phyloP scores from a whole-genome alignment of 2,113 vertebrate genomes.

The Carettochelys insculpta region DNA sequence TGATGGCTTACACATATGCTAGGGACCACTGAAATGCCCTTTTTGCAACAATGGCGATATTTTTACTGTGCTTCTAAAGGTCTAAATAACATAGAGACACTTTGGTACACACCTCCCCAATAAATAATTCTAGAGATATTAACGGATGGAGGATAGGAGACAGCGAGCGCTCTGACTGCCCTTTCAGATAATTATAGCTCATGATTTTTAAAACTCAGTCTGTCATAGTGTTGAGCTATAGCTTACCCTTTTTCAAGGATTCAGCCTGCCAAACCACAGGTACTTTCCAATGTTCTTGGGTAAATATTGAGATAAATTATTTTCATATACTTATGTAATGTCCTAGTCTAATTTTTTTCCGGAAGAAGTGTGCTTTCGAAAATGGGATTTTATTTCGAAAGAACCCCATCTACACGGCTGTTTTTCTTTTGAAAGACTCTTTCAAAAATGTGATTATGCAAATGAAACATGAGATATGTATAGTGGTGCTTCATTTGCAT shows the following conservation, averaged over 20 bases:
- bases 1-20: neutral
- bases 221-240: constrained; percentile 39
- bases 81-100: neutral
- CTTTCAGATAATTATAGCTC: constrained; percentile 39
- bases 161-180: constrained; percentile 35
- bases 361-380: too few relatives aligned
- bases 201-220: constrained; percentile 48
- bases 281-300: constrained; percentile 50
- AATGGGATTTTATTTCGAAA: too few relatives aligned
- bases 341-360: too few relatives aligned
- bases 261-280: neutral
- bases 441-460: too few relatives aligned
- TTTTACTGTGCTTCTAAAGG: neutral
- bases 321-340: constrained; percentile 42
- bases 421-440: too few relatives aligned
- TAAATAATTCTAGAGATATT: neutral
- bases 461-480: too few relatives aligned
- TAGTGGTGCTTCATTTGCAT: too few relatives aligned
- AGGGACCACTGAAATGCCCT: neutral
- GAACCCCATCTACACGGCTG: too few relatives aligned
- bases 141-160: neutral
- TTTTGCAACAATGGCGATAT: neutral
- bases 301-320: constrained; percentile 48
- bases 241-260: constrained; percentile 49
- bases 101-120: neutral